Conservation (phyloP, 2,113 vertebrate species). For the Hucho hucho region DNA sequence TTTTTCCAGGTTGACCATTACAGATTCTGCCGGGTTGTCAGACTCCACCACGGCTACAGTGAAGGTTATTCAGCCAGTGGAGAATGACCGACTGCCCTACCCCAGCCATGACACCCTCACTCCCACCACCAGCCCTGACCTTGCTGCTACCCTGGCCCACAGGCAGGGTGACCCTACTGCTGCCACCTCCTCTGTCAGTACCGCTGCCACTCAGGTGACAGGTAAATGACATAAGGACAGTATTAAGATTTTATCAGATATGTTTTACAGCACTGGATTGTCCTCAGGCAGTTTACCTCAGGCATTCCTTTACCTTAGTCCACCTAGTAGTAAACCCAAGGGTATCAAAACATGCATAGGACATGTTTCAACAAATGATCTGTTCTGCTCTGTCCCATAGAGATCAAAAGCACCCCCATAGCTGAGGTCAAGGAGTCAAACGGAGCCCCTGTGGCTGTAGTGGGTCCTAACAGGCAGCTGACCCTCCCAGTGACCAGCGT, state of each 20-base stretch:
- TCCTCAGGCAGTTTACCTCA: too few species aligned
- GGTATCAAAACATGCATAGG: too few species aligned
- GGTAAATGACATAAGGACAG: neutral
- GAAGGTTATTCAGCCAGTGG: slow-evolving; percentile 62
- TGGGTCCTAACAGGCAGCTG: slow-evolving; percentile 81
- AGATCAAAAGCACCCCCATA: slow-evolving; percentile 72
- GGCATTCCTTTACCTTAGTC: too few species aligned
- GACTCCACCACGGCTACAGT: slow-evolving; percentile 72
- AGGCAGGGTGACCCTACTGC: neutral
- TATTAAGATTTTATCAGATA: too few species aligned
- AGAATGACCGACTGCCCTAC: slow-evolving; percentile 71
- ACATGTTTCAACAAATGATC: too few species aligned
- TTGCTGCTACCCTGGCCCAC: neutral
- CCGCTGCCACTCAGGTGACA: neutral
- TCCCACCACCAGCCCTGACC: slow-evolving; percentile 54
- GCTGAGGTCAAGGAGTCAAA: slow-evolving; percentile 68
- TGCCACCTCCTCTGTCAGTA: neutral
- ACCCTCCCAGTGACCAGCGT: slow-evolving; percentile 75
- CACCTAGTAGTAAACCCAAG: too few species aligned
- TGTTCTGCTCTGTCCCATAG: slow-evolving; percentile 19
- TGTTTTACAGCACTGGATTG: too few species aligned
- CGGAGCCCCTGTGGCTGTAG: slow-evolving; percentile 77
- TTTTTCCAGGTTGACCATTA: slow-evolving; percentile 74
- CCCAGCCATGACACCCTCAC: slow-evolving; percentile 74
- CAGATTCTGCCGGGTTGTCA: slow-evolving; percentile 74